Evolutionary conservation across 2,888 invertebrate species (phyloP), one percentile per base, ranked within the genome.

Genomic region (Coelopa pilipes): DNA sequence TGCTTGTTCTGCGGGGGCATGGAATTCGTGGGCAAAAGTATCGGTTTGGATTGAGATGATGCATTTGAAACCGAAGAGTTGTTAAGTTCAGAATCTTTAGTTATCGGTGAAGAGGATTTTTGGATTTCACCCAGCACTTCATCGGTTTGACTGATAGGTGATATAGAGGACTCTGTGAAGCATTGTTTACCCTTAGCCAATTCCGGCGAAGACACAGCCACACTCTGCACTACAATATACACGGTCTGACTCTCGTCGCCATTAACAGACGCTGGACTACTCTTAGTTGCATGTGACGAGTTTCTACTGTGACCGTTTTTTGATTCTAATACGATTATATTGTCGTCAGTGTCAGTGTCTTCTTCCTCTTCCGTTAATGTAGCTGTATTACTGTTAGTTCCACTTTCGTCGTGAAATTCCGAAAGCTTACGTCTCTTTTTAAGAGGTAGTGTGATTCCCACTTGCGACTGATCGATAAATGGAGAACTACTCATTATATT

Each of bases 401-500:
- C 60, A 71, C 53, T 45, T 17, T 74, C 74, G 19, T 75, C 74
- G 15, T 68, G 69, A 59, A 69, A 69, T 34, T 75, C 74, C 1
- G 74, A 72, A 13, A 72, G 19, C 47, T 75, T 75, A 15, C 74
- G 74, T 1, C 74, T 68, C 53, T 75, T 75, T n/a, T 69, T 69
- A 5, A 65, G 47, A 12, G 74, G 74, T 19, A 72, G 45, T 7
- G 63, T 65, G 4, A 69, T 71, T 11, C 63, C 69, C 19, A 57
- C 12, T 49, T 63, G 63, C 17, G 59, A 15, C 12, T 62, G 46
- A 19, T 72, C 72, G 7, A 53, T n/a, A 68, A 59, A 62, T 21
- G 63, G 46, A 10, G 69, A 47, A 7, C 24, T 19, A 47, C 21
- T 60, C 9, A 50, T 53, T 10, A 73, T 57, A 21, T 50, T 69